Evolutionary conservation across 2,797 vertebrate genomes (phyloP), one percentile per base, ranked within the genome.

Genomic region (Thunnus albacares): DNA sequence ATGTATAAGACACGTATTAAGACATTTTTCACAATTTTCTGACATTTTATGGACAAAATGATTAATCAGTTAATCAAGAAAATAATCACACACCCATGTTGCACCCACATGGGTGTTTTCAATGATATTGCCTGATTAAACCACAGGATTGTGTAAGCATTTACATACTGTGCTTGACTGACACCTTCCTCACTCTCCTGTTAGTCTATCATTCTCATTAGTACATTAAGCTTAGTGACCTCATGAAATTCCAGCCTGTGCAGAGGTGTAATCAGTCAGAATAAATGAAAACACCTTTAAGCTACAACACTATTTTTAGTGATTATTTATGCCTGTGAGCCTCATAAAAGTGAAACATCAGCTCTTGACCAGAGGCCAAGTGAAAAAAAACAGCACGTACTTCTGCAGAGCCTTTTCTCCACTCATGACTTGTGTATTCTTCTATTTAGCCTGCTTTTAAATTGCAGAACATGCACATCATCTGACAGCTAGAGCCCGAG

Each of bases 211-310:
- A 51, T 28, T 66, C 9, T 26, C 43, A 26, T 66, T 41, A 66
- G 64, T 52, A 30, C 18, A 10, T 38, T 58, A 35, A 20, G 30
- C 22, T 57, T 14, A 38, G 53, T 64, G 75, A 79, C 43, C 59
- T 43, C 49, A 49, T 15, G 0, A 65, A 67, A n/a, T 60, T 63
- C 38, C 52, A 58, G 24, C 59, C 57, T 76, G 74, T 61, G 24
- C 56, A 43, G 38, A 72, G 45, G 26, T 53, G 35, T 66, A 73
- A 72, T 72, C 47, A 79, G 60, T n/a, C 35, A 11, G 26, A 38
- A 59, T 20, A 59, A 80, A 56, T 66, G 63, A 80, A 68, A 73
- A 68, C 75, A 81, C 22, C 62, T 83, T 68, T 12, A 63, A 62
- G 56, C 67, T 9, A 22, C 22, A 65, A 33, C 22, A 47, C 18